These are phyloP conservation scores for Lasioglossum vierecki DNA, from an alignment of 2,888 invertebrate genomes.

Conservation along the genomic window DNA sequence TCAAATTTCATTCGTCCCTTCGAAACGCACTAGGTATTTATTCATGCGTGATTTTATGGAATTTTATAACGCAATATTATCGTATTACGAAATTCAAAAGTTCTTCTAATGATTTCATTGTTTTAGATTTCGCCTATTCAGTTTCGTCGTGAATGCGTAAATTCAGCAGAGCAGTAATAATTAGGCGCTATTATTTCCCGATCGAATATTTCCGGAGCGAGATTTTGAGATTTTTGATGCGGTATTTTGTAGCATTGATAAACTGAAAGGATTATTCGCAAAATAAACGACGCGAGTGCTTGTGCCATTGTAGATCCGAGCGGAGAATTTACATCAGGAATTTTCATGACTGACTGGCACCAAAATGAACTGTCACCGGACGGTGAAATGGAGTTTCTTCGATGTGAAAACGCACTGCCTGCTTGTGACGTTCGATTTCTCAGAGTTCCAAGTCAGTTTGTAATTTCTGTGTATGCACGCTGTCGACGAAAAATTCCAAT, in stretches of 20 bases:
- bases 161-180: neutral
- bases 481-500: neutral
- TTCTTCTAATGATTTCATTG: neutral
- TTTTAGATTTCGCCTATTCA: neutral
- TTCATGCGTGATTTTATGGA: neutral
- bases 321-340: neutral
- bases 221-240: neutral
- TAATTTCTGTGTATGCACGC: neutral
- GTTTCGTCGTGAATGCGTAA: neutral
- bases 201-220: neutral
- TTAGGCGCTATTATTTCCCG: neutral
- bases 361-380: conserved; percentile 19
- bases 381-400: conserved; percentile 7
- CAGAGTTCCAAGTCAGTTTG: neutral
- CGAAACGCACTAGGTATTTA: neutral
- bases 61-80: too few relatives aligned
- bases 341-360: conserved; percentile 20
- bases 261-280: conserved; percentile 26
- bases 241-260: neutral
- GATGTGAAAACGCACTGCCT: conserved; percentile 16
- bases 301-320: conserved; percentile 3
- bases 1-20: neutral
- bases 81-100: neutral
- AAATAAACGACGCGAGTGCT: conserved; percentile 15
- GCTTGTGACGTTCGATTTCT: conserved; percentile 22